These are phyloP conservation scores for Tenthredo scrophulariae DNA, from an alignment of 2,888 invertebrate genomes.

Conservation along the genomic window DNA sequence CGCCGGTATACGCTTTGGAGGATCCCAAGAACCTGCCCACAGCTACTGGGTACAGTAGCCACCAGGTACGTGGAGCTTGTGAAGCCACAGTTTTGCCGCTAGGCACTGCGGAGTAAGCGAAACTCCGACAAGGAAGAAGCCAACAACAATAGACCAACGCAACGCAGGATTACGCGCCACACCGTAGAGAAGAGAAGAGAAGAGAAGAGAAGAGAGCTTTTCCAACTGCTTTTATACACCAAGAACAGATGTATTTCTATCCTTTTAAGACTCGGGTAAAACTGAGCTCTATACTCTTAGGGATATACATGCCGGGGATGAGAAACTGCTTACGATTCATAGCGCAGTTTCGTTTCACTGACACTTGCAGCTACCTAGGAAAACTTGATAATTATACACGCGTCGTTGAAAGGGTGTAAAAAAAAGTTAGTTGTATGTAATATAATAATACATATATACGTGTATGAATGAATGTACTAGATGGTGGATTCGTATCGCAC, in stretches of 20 bases:
- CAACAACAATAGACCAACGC: slow-evolving; percentile 46
- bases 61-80: slow-evolving; percentile 19
- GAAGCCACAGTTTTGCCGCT: slow-evolving; percentile 11
- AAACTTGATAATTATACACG: not conserved
- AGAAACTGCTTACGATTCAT: slow-evolving; percentile 11
- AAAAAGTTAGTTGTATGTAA: no score
- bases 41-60: not conserved
- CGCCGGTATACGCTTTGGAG: slow-evolving; percentile 55
- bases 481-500: not conserved
- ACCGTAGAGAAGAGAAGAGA: not conserved
- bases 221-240: slow-evolving; percentile 36
- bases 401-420: not conserved
- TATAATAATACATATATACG: not conserved
- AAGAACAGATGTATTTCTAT: slow-evolving; percentile 24
- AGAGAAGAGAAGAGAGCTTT: slow-evolving; percentile 33
- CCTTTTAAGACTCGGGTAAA: slow-evolving; percentile 39
- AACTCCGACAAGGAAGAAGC: slow-evolving; percentile 7
- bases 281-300: not conserved
- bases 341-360: not conserved
- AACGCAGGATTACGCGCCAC: slow-evolving; percentile 35
- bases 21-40: not conserved
- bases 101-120: slow-evolving; percentile 25
- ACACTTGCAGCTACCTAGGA: not conserved
- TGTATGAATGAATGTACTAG: not conserved
- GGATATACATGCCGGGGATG: not conserved